Evolutionary conservation across 2,797 vertebrate species (phyloP).

Genomic region (Sandelia bainsii): DNA sequence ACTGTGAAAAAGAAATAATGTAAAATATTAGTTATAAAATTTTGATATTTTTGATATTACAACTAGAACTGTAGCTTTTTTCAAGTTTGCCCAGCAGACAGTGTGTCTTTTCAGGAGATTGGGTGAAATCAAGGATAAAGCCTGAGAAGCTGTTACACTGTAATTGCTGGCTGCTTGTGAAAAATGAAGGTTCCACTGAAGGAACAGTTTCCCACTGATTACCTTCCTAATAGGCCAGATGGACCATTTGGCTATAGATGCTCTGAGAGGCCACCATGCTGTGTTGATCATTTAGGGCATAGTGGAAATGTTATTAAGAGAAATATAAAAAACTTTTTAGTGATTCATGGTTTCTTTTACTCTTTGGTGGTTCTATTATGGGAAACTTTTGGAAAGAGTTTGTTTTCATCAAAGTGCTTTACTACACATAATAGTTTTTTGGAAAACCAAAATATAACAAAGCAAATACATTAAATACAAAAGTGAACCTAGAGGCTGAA

Average conservation of each 20-base stretch:
- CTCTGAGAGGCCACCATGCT: background rate
- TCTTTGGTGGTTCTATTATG: no score
- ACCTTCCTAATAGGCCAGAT: slow-evolving; percentile 31
- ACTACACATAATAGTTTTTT: background rate
- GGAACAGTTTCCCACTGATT: slow-evolving; percentile 35
- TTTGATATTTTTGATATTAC: background rate
- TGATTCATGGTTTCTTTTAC: background rate
- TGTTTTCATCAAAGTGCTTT: background rate
- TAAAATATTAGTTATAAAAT: background rate
- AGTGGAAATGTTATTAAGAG: slow-evolving; percentile 9
- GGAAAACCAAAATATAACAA: slow-evolving; percentile 11
- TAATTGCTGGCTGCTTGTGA: slow-evolving; percentile 39
- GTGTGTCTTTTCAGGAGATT: slow-evolving; percentile 44
- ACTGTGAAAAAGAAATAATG: background rate
- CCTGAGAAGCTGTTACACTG: slow-evolving; percentile 34
- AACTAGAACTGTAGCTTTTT: slow-evolving; percentile 18
- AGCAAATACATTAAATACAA: background rate
- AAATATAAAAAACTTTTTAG: slow-evolving; percentile 11
- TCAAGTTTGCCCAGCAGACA: slow-evolving; percentile 22
- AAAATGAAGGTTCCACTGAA: slow-evolving; percentile 41
- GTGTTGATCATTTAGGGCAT: slow-evolving; percentile 1
- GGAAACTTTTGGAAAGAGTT: background rate
- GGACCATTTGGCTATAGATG: slow-evolving; percentile 16
- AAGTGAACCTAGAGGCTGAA: slow-evolving; percentile 2
- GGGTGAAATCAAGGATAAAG: slow-evolving; percentile 38